Conservation (phyloP, 2,113 vertebrate species). For the Anarrhichthys ocellatus region DNA sequence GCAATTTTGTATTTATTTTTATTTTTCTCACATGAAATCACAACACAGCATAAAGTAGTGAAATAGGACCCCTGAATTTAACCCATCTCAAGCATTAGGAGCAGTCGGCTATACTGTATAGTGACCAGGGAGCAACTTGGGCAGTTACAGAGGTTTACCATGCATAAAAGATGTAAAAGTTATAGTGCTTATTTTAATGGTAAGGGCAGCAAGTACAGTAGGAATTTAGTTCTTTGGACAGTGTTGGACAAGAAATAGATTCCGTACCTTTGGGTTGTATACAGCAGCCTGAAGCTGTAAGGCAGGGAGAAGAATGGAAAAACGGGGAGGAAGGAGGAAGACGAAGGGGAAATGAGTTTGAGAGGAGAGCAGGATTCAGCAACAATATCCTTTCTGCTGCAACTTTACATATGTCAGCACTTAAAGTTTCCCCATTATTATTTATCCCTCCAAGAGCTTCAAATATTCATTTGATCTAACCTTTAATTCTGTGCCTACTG, state of each 20-base stretch:
- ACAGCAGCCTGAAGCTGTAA: conserved; percentile 42
- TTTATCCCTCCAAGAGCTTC: conserved; percentile 47
- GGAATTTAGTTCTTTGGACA: conserved; percentile 37
- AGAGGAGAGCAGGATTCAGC: conserved; percentile 34
- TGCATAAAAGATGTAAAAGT: conserved; percentile 25
- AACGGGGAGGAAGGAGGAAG: not conserved
- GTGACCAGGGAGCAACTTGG: not conserved
- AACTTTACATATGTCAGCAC: conserved; percentile 65
- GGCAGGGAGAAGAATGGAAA: conserved; percentile 30
- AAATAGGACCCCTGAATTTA: too few species aligned
- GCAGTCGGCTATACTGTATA: too few species aligned
- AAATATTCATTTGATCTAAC: conserved; percentile 67
- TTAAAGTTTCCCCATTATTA: conserved; percentile 60
- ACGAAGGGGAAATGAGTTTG: conserved; percentile 26
- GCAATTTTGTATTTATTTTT: too few species aligned
- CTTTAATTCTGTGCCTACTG: conserved; percentile 37
- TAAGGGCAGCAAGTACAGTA: conserved; percentile 5
- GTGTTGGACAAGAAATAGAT: conserved; percentile 53
- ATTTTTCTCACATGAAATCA: too few species aligned
- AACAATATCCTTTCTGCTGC: conserved; percentile 58
- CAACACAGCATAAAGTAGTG: too few species aligned
- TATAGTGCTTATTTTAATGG: conserved; percentile 20
- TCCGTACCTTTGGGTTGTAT: conserved; percentile 53
- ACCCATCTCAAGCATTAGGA: too few species aligned
- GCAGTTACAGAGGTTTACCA: not conserved